These are phyloP conservation scores for Gymnobelideus leadbeateri DNA, from an alignment of 2,113 vertebrate genomes.

Conservation along the genomic window DNA sequence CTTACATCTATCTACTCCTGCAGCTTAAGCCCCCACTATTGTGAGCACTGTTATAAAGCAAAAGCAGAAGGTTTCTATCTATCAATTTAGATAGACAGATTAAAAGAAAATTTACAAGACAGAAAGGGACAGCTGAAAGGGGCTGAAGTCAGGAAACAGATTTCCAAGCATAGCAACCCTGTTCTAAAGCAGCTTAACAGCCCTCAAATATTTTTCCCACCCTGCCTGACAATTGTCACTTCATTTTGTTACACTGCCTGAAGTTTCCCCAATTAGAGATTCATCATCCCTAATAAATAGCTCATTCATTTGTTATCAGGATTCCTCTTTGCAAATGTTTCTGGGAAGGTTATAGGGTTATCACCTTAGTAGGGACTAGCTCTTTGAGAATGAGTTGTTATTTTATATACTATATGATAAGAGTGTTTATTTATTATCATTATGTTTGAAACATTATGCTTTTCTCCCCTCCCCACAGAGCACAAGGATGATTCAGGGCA, in stretches of 20 bases:
- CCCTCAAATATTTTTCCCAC: not conserved
- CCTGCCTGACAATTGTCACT: not conserved
- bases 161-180: not conserved
- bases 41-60: not conserved
- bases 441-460: constrained; percentile 25
- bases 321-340: not conserved
- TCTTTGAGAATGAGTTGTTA: not conserved
- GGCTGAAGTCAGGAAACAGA: not conserved
- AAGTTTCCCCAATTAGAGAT: not conserved
- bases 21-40: not conserved
- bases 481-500: not conserved
- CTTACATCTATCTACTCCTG: not conserved
- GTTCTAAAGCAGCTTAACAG: not conserved
- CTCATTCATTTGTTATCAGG: not conserved
- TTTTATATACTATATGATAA: not conserved
- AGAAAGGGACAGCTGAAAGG: not conserved
- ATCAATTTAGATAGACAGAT: not conserved
- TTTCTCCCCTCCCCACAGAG: constrained; percentile 16
- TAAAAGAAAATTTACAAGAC: not conserved
- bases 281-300: not conserved
- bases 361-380: not conserved
- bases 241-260: not conserved
- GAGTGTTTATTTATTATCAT: not conserved
- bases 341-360: not conserved
- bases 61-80: not conserved